Conservation (phyloP, 2,113 vertebrate genomes). For the Oncorhynchus keta region DNA sequence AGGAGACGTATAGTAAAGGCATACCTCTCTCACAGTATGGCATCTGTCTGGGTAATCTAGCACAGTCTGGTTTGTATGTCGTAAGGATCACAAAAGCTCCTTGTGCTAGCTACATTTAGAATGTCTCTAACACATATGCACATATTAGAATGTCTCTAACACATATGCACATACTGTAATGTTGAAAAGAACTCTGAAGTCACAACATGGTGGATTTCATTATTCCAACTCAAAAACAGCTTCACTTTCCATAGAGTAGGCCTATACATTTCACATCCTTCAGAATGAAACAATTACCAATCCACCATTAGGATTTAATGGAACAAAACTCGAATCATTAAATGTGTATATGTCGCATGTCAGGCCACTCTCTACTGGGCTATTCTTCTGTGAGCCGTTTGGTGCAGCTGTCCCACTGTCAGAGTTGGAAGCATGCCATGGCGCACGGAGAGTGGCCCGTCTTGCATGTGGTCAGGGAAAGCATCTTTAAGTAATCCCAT, state of each 20-base stretch:
- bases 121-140: background rate
- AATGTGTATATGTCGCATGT: background rate
- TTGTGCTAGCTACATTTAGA: background rate
- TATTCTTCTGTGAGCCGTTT: background rate
- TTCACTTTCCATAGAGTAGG: background rate
- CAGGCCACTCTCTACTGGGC: background rate
- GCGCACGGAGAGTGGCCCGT: background rate
- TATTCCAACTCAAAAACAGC: background rate
- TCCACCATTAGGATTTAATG: background rate
- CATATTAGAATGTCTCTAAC: background rate
- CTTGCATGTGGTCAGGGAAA: constrained; percentile 28
- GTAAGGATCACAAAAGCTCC: background rate
- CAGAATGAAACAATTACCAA: constrained; percentile 1
- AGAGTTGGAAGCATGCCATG: background rate
- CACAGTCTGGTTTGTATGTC: background rate
- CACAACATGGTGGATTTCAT: background rate
- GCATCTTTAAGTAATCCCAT: constrained; percentile 41
- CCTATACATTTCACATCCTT: background rate
- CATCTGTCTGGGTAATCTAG: background rate
- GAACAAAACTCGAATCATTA: background rate
- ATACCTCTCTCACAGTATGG: background rate
- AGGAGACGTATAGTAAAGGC: too few relatives aligned
- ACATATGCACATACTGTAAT: background rate
- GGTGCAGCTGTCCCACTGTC: background rate
- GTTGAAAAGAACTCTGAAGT: background rate